Evolutionary conservation across 2,888 invertebrate species (phyloP).

Genomic region (Entomobrya multifasciata): DNA sequence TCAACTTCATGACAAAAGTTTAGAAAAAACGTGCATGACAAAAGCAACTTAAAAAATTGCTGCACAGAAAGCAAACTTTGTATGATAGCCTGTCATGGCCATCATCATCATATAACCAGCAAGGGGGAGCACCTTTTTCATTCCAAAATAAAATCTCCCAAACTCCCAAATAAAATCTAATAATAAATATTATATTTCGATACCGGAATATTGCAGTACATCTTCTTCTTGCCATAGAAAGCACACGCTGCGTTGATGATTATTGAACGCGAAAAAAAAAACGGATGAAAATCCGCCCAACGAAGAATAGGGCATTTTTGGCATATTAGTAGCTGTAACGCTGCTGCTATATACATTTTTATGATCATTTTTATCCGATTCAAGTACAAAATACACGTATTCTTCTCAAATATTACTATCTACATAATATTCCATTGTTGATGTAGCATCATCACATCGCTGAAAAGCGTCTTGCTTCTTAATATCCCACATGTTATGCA

Average conservation of each 20-base stretch:
- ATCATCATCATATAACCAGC: background rate
- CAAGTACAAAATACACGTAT: slow-evolving; percentile 38
- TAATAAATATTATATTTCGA: too few relatives aligned
- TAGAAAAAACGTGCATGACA: slow-evolving; percentile 58
- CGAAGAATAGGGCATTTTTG: slow-evolving; percentile 43
- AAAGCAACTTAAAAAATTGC: slow-evolving; percentile 40
- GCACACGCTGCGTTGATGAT: background rate
- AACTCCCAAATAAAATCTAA: background rate
- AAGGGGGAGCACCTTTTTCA: too few relatives aligned
- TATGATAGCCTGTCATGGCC: background rate
- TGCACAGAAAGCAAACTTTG: background rate
- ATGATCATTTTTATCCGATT: too few relatives aligned
- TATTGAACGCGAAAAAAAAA: background rate
- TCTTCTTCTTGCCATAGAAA: too few relatives aligned
- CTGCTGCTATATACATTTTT: too few relatives aligned
- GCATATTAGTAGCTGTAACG: slow-evolving; percentile 21
- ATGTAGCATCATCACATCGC: slow-evolving; percentile 47
- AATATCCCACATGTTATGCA: slow-evolving; percentile 70
- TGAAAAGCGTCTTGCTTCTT: slow-evolving; percentile 25
- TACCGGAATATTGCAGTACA: too few relatives aligned
- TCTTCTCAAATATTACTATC: too few relatives aligned
- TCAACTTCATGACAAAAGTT: slow-evolving; percentile 32
- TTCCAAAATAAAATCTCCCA: background rate
- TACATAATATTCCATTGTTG: slow-evolving; percentile 43
- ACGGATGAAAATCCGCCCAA: slow-evolving; percentile 13